These are phyloP conservation scores for Chaetodon trifasciatus DNA, from an alignment of 2,797 vertebrate genomes.

Conservation along the genomic window DNA sequence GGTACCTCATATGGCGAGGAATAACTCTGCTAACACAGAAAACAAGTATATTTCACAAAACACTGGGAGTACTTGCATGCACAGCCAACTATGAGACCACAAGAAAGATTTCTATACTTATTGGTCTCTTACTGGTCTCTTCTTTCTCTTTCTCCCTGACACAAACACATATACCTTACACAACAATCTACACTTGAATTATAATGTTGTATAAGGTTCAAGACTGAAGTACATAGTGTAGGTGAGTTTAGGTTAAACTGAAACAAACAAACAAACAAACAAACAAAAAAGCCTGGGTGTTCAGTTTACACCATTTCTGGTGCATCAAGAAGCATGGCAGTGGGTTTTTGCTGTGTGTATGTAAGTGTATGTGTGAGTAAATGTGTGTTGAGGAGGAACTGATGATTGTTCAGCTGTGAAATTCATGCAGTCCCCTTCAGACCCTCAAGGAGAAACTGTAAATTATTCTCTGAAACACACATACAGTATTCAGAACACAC, in stretches of 20 bases:
- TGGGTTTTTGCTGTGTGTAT: background rate
- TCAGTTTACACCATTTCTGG: conserved; percentile 26
- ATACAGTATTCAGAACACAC: conserved; percentile 13
- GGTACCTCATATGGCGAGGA: too few species aligned
- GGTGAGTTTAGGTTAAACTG: conserved; percentile 32
- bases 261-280: background rate
- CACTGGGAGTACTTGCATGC: background rate
- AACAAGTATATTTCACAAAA: background rate
- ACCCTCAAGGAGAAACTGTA: conserved; percentile 70
- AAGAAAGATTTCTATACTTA: background rate
- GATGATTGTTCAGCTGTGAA: conserved; percentile 75
- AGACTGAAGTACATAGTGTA: conserved; percentile 9
- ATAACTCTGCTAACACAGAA: background rate
- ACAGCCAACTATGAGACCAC: background rate
- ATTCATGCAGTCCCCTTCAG: conserved; percentile 74
- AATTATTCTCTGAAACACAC: conserved; percentile 68
- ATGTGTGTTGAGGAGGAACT: conserved; percentile 38
- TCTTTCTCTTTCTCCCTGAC: background rate
- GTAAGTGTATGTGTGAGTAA: background rate
- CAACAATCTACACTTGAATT: conserved; percentile 1
- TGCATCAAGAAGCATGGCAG: conserved; percentile 3
- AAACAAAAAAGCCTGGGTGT: background rate
- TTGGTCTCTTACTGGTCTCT: background rate
- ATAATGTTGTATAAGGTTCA: conserved; percentile 10
- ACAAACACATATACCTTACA: background rate